Conservation (phyloP, 2,797 vertebrate species). For the Falco berigora region DNA sequence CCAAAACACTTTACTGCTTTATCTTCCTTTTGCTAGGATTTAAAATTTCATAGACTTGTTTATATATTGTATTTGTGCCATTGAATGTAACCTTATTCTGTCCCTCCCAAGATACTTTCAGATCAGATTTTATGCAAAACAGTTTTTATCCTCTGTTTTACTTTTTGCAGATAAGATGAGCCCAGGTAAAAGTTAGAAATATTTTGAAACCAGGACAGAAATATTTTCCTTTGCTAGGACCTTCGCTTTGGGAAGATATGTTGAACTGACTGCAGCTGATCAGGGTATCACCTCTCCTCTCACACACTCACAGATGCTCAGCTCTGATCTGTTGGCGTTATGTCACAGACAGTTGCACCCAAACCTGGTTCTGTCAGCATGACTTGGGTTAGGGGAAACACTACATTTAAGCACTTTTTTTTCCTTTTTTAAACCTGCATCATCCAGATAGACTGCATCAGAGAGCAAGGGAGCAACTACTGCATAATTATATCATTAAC, state of each 20-base stretch:
- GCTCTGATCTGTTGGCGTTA: not conserved
- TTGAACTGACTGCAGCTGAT: not conserved
- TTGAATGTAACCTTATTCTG: not conserved
- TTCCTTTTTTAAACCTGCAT: not conserved
- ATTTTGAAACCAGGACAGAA: not conserved
- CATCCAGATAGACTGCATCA: not conserved
- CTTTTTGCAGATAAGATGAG: not conserved
- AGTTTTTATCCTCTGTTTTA: not conserved
- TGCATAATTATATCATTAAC: not conserved
- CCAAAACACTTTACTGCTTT: not conserved
- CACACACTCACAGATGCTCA: not conserved
- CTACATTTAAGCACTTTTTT: not conserved
- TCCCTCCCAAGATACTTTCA: not conserved
- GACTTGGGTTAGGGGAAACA: not conserved
- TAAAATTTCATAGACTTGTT: not conserved
- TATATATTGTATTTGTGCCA: not conserved
- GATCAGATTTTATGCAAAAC: not conserved
- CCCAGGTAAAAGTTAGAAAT: not conserved
- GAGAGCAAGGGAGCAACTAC: not conserved
- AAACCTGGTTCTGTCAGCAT: not conserved
- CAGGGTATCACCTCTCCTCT: not conserved
- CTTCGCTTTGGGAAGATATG: not conserved
- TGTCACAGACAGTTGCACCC: not conserved
- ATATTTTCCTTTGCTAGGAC: not conserved
- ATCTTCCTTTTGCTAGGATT: not conserved